Evolutionary conservation across 2,113 vertebrate species (phyloP), one percentile per base, ranked within the genome.

Genomic region (Misgurnus mizolepis): DNA sequence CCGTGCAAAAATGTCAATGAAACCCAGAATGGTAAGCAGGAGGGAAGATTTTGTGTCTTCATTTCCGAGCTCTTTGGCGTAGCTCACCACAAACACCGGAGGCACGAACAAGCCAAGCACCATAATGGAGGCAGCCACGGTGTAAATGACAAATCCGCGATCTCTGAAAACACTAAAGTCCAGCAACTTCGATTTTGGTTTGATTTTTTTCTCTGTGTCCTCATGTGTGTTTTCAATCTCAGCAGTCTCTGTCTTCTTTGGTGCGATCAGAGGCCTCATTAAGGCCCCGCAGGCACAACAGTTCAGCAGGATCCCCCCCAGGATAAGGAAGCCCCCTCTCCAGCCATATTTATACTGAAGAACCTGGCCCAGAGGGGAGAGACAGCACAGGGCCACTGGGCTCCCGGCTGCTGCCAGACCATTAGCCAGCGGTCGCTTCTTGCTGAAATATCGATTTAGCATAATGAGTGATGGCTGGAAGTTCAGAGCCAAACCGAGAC

Each of bases 401-500:
- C 96, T 98, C 8, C 97, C 96, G 0, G 96, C 96, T 0, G 96
- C 97, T 0, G 96, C 95, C 0, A 98, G 92, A 7, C 97, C 96
- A 0, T 98, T 98, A 79, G 97, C 97, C 72, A 98, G 80, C 5
- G 97, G 97, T 0, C 96, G 94, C 45, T 93, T 94, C 88, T 95
- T 92, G 77, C 83, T 95, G 87, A 98, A 98, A 91, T 98, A 98
- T 1, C 94, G 93, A 88, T 97, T 98, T 68, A 98, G 89, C 96
- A 98, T 98, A 85, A 98, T 97, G 67, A 98, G 94, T 0, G 96
- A 98, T 0, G 97, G 96, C 88, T 98, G 97, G 86, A 98, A 98
- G 89, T 98, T 98, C 70, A 98, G 90, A 0, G 97, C 95, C 85
- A 98, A 83, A 6, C 97, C 97, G 89, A 98, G 83, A 90, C 97